Conservation (phyloP, 2,888 invertebrate genomes). For the Trissolcus japonicus region DNA sequence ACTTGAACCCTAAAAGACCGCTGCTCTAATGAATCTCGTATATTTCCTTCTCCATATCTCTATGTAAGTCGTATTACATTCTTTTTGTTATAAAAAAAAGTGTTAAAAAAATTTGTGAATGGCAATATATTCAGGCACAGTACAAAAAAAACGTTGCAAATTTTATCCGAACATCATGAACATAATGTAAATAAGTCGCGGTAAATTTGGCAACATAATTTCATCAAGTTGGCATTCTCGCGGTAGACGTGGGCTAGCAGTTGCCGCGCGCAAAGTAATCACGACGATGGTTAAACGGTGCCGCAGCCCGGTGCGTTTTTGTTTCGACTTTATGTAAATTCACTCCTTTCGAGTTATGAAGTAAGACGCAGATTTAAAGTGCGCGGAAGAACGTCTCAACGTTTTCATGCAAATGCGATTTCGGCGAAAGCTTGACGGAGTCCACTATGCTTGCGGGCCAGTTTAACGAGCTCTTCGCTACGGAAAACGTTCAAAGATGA, state of each 20-base stretch:
- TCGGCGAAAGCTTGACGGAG: constrained; percentile 56
- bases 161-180: constrained; percentile 37
- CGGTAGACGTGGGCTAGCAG: constrained; percentile 41
- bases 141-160: constrained; percentile 3
- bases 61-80: too few species aligned
- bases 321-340: constrained; percentile 59
- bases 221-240: constrained; percentile 34
- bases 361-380: constrained; percentile 58
- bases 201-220: constrained; percentile 49
- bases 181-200: constrained; percentile 46
- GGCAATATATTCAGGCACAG: too few species aligned
- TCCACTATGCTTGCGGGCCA: constrained; percentile 58
- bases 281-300: constrained; percentile 52
- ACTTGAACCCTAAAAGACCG: constrained; percentile 37
- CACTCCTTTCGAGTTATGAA: constrained; percentile 57
- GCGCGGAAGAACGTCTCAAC: constrained; percentile 53
- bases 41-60: constrained; percentile 10
- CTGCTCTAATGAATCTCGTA: constrained; percentile 33
- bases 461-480: constrained; percentile 54
- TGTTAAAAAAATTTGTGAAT: not conserved
- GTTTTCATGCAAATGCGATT: constrained; percentile 58
- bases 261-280: constrained; percentile 46
- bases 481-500: constrained; percentile 47
- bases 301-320: constrained; percentile 49
- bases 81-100: not conserved